phyloP scores from a whole-genome alignment of 2,113 vertebrate genomes.

The human (Homo sapiens) region DNA sequence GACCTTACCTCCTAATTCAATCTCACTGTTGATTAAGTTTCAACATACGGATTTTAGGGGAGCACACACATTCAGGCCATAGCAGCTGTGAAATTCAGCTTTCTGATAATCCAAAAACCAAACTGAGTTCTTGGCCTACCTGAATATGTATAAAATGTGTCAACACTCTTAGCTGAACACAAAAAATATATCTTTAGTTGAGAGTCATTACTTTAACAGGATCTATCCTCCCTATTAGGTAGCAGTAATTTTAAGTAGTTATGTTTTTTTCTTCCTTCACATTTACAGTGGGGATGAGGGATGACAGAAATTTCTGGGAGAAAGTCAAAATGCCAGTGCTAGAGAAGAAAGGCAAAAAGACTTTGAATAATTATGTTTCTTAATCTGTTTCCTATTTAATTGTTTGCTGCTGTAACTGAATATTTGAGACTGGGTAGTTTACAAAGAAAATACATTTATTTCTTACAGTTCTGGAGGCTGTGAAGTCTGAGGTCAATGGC shows the following conservation, averaged over 20 bases:
- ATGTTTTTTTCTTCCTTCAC: background rate
- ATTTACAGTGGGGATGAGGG: background rate
- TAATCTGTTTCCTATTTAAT: background rate
- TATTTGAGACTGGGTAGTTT: background rate
- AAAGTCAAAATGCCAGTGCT: background rate
- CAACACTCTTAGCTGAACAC: background rate
- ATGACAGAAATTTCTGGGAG: background rate
- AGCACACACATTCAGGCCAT: background rate
- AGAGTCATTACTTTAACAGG: background rate
- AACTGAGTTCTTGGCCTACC: background rate
- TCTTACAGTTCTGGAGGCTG: background rate
- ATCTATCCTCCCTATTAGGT: background rate
- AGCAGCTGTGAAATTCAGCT: background rate
- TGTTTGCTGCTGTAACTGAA: background rate
- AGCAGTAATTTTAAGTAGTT: background rate
- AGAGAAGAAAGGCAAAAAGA: background rate
- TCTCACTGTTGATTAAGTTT: background rate
- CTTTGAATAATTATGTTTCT: background rate
- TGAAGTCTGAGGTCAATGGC: background rate
- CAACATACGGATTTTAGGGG: background rate
- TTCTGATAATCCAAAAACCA: background rate
- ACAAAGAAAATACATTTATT: background rate
- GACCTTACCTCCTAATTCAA: background rate
- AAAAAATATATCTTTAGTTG: background rate
- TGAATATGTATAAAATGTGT: background rate